Percentiles rank a stretch among this genome's conserved stretches.
Evolutionary conservation across 35 echinoderm and acorn worm genomes (phyloP).

Genomic region (Anneissia japonica): DNA sequence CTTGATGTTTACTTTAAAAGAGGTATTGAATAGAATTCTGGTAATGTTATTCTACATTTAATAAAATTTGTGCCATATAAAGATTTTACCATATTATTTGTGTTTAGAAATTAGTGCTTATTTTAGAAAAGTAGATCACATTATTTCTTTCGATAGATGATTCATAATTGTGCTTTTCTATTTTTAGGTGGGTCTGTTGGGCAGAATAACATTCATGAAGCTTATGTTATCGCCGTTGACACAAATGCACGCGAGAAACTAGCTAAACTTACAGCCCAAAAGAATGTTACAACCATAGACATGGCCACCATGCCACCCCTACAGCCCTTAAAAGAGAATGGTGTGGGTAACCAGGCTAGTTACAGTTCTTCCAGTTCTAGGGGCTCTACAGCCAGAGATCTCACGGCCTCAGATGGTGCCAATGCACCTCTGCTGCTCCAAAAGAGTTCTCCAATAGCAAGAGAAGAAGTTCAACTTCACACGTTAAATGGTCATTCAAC

Average conservation of each 20-base stretch:
- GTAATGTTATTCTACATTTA: no score
- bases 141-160: background rate
- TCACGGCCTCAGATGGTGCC: background rate
- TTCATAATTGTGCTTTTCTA: background rate
- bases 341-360: background rate
- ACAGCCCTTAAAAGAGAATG: background rate
- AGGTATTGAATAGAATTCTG: no score
- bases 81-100: no score
- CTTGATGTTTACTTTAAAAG: no score
- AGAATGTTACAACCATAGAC: conserved; percentile 65
- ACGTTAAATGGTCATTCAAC: background rate
- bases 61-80: no score
- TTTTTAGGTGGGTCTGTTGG: background rate
- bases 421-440: background rate
- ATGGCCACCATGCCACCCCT: conserved; percentile 32
- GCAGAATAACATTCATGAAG: conserved; percentile 73
- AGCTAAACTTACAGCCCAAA: conserved; percentile 52
- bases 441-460: background rate
- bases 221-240: conserved; percentile 89
- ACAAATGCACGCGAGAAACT: conserved; percentile 66
- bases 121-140: background rate
- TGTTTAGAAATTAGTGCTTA: background rate
- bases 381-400: background rate
- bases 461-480: background rate
- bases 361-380: background rate